These are phyloP conservation scores for Marmota flaviventris DNA, from an alignment of 2,113 vertebrate genomes.

Conservation along the genomic window DNA sequence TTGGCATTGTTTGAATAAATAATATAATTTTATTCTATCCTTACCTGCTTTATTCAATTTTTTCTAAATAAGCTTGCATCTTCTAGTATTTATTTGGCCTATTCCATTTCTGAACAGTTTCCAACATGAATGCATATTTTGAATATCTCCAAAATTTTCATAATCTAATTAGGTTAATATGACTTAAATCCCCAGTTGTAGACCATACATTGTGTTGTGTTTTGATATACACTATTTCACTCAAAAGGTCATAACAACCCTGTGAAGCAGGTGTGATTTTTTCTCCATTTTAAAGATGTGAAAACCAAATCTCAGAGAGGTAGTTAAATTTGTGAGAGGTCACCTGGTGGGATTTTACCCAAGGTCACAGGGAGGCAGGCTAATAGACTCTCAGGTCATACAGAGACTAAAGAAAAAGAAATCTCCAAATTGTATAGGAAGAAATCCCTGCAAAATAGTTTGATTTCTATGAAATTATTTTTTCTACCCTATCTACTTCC, in stretches of 20 bases:
- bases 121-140: not conserved
- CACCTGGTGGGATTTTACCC: not conserved
- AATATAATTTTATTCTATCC: not conserved
- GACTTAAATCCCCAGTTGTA: not conserved
- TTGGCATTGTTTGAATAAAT: not conserved
- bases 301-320: not conserved
- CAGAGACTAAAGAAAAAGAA: not conserved
- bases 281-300: not conserved
- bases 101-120: not conserved
- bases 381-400: not conserved
- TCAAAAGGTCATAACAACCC: not conserved
- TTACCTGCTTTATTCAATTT: not conserved
- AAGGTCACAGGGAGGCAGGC: not conserved
- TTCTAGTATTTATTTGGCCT: not conserved
- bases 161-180: not conserved
- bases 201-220: not conserved
- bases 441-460: not conserved
- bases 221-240: not conserved
- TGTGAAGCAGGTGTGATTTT: not conserved
- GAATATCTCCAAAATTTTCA: not conserved
- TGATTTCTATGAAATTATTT: not conserved
- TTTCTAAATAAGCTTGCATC: not conserved
- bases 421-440: not conserved
- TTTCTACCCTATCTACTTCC: not conserved
- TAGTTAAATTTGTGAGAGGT: not conserved